phyloP scores from a whole-genome alignment of 2,888 invertebrate genomes.

The Ormyrus pomaceus region DNA sequence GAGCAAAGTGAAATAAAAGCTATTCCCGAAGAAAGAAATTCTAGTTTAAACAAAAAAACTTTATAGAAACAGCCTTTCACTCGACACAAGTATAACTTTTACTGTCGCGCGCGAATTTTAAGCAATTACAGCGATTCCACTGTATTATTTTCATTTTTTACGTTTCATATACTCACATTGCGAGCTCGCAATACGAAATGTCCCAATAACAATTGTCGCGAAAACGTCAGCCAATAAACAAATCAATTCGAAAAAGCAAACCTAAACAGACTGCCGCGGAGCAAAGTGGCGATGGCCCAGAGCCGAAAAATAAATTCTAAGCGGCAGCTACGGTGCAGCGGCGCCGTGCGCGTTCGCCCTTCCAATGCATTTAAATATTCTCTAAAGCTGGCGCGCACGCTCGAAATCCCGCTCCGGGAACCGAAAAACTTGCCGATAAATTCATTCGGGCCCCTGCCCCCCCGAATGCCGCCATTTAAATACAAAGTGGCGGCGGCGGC shows the following conservation, averaged over 20 bases:
- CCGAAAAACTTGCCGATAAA: constrained; percentile 18
- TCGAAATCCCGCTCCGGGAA: background rate
- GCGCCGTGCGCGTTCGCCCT: background rate
- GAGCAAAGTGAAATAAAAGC: too few relatives aligned
- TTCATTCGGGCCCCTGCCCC: constrained; percentile 16
- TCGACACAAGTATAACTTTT: too few relatives aligned
- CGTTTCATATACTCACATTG: too few relatives aligned
- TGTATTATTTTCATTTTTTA: too few relatives aligned
- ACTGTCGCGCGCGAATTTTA: too few relatives aligned
- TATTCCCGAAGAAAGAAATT: too few relatives aligned
- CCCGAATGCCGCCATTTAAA: constrained; percentile 38
- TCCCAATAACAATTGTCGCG: background rate
- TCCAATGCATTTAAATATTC: constrained; percentile 51
- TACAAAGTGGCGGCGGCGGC: constrained; percentile 32
- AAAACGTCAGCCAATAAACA: too few relatives aligned
- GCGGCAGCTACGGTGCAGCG: background rate
- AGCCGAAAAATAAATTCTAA: too few relatives aligned
- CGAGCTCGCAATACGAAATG: background rate
- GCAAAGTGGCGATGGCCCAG: background rate
- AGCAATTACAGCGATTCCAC: too few relatives aligned
- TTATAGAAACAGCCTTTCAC: too few relatives aligned
- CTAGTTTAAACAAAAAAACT: too few relatives aligned
- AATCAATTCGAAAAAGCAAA: too few relatives aligned
- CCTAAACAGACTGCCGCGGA: background rate
- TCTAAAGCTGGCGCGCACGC: background rate